A percentile compares a stretch with the other conserved stretches of the same genome.
These are phyloP conservation scores for Rotaria socialis DNA, from an alignment of 2,888 invertebrate genomes.

Conservation along the genomic window DNA sequence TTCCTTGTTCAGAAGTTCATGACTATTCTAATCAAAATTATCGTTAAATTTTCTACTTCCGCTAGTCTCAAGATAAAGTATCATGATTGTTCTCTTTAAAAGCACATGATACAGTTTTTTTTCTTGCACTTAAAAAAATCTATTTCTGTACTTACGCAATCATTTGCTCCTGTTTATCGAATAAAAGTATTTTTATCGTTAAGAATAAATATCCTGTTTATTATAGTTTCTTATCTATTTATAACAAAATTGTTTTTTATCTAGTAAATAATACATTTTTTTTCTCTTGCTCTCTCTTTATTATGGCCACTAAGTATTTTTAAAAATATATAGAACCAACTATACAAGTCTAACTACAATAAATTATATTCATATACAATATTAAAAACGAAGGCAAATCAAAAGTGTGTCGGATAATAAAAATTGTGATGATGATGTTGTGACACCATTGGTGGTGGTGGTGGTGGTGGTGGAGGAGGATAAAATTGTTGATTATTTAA, in stretches of 20 bases:
- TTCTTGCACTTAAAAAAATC: not conserved
- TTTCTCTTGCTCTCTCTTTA: not conserved
- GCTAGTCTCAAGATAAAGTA: too few species aligned
- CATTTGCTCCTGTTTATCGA: too few species aligned
- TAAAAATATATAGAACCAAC: not conserved
- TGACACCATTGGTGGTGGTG: not conserved
- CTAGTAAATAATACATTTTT: not conserved
- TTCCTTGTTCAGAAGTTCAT: too few species aligned
- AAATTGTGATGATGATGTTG: constrained; percentile 8
- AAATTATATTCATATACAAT: constrained; percentile 7
- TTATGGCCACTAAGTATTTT: not conserved
- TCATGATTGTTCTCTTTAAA: too few species aligned
- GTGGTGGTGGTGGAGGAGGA: not conserved
- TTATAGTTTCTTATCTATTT: not conserved
- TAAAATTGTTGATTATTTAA: not conserved
- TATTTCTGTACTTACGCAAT: too few species aligned
- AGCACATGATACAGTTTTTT: not conserved
- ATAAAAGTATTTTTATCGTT: not conserved
- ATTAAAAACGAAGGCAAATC: not conserved
- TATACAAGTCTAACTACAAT: constrained; percentile 5
- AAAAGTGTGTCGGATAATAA: constrained; percentile 5
- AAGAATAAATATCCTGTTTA: not conserved
- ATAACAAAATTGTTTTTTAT: not conserved
- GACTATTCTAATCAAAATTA: too few species aligned
- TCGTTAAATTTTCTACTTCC: too few species aligned